Evolutionary conservation across 2,113 vertebrate species (phyloP), one percentile per base, ranked within the genome.

Genomic region (Actenoides lindsayi): DNA sequence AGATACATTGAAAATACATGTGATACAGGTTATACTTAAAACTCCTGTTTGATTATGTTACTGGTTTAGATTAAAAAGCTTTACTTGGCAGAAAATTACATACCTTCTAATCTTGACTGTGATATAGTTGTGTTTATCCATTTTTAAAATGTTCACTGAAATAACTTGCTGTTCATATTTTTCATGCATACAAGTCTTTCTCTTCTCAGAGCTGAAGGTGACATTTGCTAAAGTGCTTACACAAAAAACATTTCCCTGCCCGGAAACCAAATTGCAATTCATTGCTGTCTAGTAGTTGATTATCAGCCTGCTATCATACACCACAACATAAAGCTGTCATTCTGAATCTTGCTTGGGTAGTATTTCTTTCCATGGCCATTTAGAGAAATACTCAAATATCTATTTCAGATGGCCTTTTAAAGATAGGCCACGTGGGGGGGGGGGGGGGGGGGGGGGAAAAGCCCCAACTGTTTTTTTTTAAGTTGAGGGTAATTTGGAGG

Each of bases 211-310:
- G 24, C 42, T 75, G 21, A 78, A 42, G 35, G 37, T 86, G 51
- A 3, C 5, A 1, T 53, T 94, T 83, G 33, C 42, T 74, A 20
- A 54, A 1, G 3, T 14, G 12, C 20, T 89, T 64, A 11, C 11
- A 14, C 0, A 0, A 60, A 67, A n/a, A 77, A 16, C 7, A 0
- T 5, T 68, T 44, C 35, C 5, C 35, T 83, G 27, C 30, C 39
- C 60, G 39, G 42, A 83, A 92, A 71, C 9, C 17, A 70, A 71
- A 67, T 48, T 39, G 16, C 16, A 35, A 7, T 78, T 86, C 13
- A 16, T 81, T 91, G 12, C 24, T 56, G 0, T 39, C 11, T 70
- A 37, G 37, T 53, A 37, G 27, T 53, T 85, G n/a, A 62, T 76
- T 62, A 27, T 65, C 30, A 63, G 35, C 18, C 30, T 65, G 2